A percentile compares a stretch with the other conserved stretches of the same genome.
Conservation (phyloP, 2,797 vertebrate species). For the Tokudaia tokunoshimensis region DNA sequence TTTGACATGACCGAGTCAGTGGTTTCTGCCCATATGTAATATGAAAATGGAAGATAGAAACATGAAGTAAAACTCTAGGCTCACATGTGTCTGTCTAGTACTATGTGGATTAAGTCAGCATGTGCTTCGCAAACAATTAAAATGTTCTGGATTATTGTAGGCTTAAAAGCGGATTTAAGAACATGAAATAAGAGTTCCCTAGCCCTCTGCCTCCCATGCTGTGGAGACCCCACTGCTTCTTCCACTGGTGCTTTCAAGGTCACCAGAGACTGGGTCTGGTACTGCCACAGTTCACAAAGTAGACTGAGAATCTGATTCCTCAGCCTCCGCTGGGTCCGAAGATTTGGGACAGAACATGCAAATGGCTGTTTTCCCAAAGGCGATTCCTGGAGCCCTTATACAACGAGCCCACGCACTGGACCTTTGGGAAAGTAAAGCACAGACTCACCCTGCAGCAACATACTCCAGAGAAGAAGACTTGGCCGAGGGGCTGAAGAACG, state of each 20-base stretch:
- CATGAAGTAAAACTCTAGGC: not conserved
- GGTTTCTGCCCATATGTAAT: not conserved
- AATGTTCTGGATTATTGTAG: conserved; percentile 9
- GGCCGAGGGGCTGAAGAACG: not conserved
- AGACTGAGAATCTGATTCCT: not conserved
- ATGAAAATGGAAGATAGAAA: not conserved
- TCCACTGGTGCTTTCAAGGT: not conserved
- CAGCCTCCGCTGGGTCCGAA: not conserved
- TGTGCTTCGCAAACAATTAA: not conserved
- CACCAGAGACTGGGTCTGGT: not conserved
- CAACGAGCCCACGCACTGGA: not conserved
- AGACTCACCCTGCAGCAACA: not conserved
- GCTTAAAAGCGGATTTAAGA: conserved; percentile 29
- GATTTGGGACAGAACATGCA: not conserved
- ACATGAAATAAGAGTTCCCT: not conserved
- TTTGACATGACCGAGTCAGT: not conserved
- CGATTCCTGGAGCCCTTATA: not conserved
- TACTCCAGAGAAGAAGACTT: not conserved
- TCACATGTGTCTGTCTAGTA: not conserved
- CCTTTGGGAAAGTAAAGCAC: not conserved
- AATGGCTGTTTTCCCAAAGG: not conserved
- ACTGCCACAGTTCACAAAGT: not conserved
- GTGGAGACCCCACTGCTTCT: rapidly evolving
- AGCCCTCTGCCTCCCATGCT: not conserved
- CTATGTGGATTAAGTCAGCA: not conserved